Evolutionary conservation across 2,113 vertebrate species (phyloP), one percentile per base, ranked within the genome.

Genomic region (Pollimyrus isidori): DNA sequence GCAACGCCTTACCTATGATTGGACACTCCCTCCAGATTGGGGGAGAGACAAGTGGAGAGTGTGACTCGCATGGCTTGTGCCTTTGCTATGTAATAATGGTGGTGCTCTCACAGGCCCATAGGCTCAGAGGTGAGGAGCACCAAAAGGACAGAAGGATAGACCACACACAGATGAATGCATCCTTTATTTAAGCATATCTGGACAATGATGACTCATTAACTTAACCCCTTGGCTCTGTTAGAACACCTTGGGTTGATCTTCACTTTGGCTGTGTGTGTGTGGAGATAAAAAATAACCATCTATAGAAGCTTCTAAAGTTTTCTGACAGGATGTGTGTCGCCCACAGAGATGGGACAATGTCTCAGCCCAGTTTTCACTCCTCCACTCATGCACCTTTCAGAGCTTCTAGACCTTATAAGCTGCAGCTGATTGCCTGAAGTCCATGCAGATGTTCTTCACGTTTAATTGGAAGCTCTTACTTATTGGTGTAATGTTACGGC

Each of bases 341-440:
- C 91, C 88, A 86, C 85, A 89, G 88, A 89, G 91, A 93, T 89
- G 73, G 90, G 90, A 90, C 91, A 89, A 90, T 88, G 87, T 83
- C 92, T 65, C 58, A 53, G 86, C 58, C 91, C 90, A 92, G 89
- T 90, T 76, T 88, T 90, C 42, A 17, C 52, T 50, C 89, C 49
- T 89, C 85, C 30, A 50, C 91, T 92, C 91, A 92, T 92, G 92
- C 91, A 90, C 87, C 86, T 53, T 91, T 46, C 35, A 62, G 49
- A n/a, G 58, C 53, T 69, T 17, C 13, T 23, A 1, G 88, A 56
- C 85, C 88, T 85, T 88, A 90, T 62, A 90, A 53, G 87, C 84
- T 56, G 62, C 46, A 87, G 89, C 90, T 83, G 52, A 49, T 87
- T 7, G 58, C 65, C 53, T 15, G 65, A 88, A 48, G 87, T 85